phyloP scores from a whole-genome alignment of 1,140 invertebrate genomes.

The Nasonia giraulti region DNA sequence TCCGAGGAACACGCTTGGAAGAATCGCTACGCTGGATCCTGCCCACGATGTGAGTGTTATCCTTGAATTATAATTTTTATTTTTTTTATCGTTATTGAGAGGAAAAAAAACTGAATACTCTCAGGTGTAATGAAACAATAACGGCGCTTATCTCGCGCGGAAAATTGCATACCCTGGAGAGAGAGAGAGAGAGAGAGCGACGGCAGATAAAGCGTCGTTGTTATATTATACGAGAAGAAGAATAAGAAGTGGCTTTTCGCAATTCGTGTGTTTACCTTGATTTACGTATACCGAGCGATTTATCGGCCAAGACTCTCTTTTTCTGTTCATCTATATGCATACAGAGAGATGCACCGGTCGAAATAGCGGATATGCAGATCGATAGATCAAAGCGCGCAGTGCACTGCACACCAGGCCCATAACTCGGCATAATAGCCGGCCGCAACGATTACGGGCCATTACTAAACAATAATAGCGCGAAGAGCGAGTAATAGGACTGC shows the following conservation, averaged over 20 bases:
- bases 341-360: background rate
- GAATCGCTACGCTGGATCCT: background rate
- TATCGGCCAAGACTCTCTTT: background rate
- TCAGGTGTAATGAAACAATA: too few relatives aligned
- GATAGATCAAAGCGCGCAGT: background rate
- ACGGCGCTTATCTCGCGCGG: too few relatives aligned
- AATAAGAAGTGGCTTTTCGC: too few relatives aligned
- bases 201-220: too few relatives aligned
- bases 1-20: background rate
- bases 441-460: slow-evolving; percentile 12
- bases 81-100: too few relatives aligned
- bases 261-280: background rate
- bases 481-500: background rate
- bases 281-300: background rate
- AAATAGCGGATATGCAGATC: slow-evolving; percentile 3
- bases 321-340: too few relatives aligned
- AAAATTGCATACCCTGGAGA: too few relatives aligned
- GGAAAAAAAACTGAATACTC: too few relatives aligned
- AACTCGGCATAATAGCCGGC: too few relatives aligned
- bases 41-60: background rate
- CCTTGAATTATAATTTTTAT: background rate
- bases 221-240: too few relatives aligned
- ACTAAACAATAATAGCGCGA: slow-evolving; percentile 10
- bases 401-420: too few relatives aligned
- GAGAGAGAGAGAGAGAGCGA: too few relatives aligned